Evolutionary conservation across 2,797 vertebrate genomes (phyloP).

Genomic region (Rachycentron canadum): DNA sequence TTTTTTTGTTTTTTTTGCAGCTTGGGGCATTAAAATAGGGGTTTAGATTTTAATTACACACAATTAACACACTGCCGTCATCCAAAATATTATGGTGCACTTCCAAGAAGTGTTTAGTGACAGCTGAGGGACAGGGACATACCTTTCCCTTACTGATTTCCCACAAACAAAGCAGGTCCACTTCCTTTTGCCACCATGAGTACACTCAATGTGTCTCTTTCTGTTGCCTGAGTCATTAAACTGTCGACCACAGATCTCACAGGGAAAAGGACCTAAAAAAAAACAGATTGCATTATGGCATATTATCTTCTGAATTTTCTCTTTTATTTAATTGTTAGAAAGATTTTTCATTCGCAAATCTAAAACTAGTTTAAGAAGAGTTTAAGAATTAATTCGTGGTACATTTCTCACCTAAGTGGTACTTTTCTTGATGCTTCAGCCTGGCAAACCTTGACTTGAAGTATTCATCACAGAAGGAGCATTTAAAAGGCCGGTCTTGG

Average conservation of each 20-base stretch:
- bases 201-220: conserved; percentile 97
- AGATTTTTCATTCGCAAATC: not conserved
- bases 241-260: conserved; percentile 97
- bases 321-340: not conserved
- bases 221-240: conserved; percentile 98
- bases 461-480: conserved; percentile 95
- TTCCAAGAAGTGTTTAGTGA: not conserved
- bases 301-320: not conserved
- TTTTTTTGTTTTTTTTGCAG: not conserved
- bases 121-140: conserved; percentile 14
- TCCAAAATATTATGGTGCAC: no score
- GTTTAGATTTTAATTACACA: not conserved
- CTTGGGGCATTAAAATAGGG: not conserved
- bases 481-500: conserved; percentile 98
- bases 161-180: conserved; percentile 98
- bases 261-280: conserved; percentile 94
- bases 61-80: not conserved
- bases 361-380: no score
- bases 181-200: conserved; percentile 97
- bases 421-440: conserved; percentile 98
- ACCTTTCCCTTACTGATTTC: conserved; percentile 98
- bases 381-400: not conserved
- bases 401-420: conserved; percentile 90
- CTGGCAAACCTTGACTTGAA: conserved; percentile 97
- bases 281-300: no score